Percentiles rank a stretch among this genome's conserved stretches.
phyloP scores from a whole-genome alignment of 2,888 invertebrate species.

The Metellina segmentata region DNA sequence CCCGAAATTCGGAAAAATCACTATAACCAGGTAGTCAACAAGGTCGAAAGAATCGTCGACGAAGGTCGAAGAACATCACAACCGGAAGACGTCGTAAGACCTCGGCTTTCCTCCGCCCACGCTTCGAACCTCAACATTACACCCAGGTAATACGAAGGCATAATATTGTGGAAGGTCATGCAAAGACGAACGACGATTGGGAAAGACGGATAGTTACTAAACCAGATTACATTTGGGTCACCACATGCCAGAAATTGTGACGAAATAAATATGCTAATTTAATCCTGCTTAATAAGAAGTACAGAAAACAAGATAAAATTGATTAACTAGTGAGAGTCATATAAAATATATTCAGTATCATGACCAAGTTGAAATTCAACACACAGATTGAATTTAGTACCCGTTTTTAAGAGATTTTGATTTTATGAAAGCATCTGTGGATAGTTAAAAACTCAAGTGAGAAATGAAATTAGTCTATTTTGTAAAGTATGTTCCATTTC shows the following conservation, averaged over 20 bases:
- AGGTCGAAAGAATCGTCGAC: background rate
- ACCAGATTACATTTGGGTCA: conserved; percentile 37
- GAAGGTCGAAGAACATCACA: conserved; percentile 30
- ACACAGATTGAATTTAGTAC: too few relatives aligned
- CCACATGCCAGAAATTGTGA: background rate
- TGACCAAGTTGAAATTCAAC: too few relatives aligned
- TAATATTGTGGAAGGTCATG: conserved; percentile 30
- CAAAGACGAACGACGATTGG: background rate
- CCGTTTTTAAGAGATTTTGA: too few relatives aligned
- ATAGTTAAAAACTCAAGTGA: too few relatives aligned
- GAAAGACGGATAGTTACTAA: conserved; percentile 8
- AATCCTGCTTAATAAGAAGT: background rate
- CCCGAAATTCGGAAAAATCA: background rate
- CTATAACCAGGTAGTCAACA: background rate
- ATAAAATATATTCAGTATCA: background rate
- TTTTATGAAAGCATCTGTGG: too few relatives aligned
- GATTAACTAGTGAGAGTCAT: background rate
- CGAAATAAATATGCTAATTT: background rate
- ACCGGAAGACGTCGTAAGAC: conserved; percentile 55
- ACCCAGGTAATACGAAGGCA: conserved; percentile 36
- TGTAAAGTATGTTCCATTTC: too few relatives aligned
- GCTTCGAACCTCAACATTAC: conserved; percentile 10
- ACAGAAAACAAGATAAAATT: background rate
- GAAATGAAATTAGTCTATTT: too few relatives aligned
- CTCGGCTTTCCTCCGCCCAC: conserved; percentile 39